phyloP scores from a whole-genome alignment of 2,888 invertebrate genomes.

The Sphaeridia pumilis region DNA sequence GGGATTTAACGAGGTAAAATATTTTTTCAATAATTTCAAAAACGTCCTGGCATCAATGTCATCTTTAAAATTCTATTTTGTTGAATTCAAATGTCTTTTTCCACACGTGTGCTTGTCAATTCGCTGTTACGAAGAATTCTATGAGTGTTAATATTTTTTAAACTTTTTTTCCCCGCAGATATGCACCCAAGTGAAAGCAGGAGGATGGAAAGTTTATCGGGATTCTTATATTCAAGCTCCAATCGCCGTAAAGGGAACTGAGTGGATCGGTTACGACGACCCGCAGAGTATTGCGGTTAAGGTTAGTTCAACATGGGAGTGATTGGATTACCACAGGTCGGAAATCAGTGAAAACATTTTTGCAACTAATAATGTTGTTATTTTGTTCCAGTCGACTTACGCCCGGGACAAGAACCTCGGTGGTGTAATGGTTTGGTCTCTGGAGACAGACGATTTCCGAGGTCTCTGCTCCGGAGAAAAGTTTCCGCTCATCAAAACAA shows the following conservation, averaged over 20 bases:
- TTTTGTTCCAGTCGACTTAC: conserved; percentile 1
- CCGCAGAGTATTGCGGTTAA: background rate
- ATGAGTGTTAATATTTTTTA: too few species aligned
- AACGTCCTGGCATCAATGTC: background rate
- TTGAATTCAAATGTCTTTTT: background rate
- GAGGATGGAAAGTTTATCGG: background rate
- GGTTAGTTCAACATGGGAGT: background rate
- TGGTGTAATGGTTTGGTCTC: conserved; percentile 7
- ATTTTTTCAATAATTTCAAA: background rate
- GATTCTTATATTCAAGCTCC: background rate
- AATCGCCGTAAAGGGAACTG: background rate
- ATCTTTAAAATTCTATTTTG: too few species aligned
- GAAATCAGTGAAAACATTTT: background rate
- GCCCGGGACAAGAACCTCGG: conserved; percentile 2
- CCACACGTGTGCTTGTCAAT: background rate
- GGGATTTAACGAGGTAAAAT: conserved; percentile 40
- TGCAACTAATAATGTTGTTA: background rate
- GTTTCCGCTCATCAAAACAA: conserved; percentile 3
- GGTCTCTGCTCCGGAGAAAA: background rate
- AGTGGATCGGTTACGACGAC: conserved; percentile 3
- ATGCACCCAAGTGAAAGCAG: background rate
- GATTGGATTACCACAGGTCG: too few species aligned
- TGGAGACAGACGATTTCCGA: conserved; percentile 10
- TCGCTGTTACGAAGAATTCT: background rate
- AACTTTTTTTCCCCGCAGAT: background rate